Evolutionary conservation across 1,140 invertebrate species (phyloP), one percentile per base, ranked within the genome.

Genomic region (Oncopodura yosiiana): DNA sequence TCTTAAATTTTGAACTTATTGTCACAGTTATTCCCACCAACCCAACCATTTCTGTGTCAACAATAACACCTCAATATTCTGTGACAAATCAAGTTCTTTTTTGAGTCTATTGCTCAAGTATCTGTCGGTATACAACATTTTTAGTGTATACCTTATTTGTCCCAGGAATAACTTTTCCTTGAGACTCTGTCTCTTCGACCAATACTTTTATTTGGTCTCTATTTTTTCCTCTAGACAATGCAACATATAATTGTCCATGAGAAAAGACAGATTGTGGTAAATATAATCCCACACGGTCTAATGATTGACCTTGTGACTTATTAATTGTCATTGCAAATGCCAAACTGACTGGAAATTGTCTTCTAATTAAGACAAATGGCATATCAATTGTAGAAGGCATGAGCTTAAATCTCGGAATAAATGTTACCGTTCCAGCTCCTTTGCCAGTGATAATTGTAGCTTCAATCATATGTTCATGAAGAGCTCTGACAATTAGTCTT

Each of bases 171-270:
- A 50, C 9, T 16, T 14, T 38, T 27, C 30, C 52, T 46, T 53
- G 41, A 18, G 27, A 4, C 3, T 14, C 6, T 26, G 4, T 49
- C 2, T 49, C 39, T 2, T 26, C 2, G 8, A 55, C 37, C 19
- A 27, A 8, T 6, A 55, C 45, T 18, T 27, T 38, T 11, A 55
- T 21, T n/a, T 39, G 27, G n/a, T 16, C 21, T 8, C 4, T 18
- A 16, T 8, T 8, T 9, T 18, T 24, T 12, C 21, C 63, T 34
- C 66, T 37, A 2, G 65, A 67, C 3, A 63, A 59, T 24, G 61
- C 67, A 3, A 67, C 65, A 56, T 68, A 69, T 3, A 66, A 48
- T 37, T 67, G 67, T 23, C 68, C 68, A 53, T 68, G 65, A 0
- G 53, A 24, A 38, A 67, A 69, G 2, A 60, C 56, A 11, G 56